Conservation (phyloP, 2,888 invertebrate species). For the Poecilobothrus nobilitatus region DNA sequence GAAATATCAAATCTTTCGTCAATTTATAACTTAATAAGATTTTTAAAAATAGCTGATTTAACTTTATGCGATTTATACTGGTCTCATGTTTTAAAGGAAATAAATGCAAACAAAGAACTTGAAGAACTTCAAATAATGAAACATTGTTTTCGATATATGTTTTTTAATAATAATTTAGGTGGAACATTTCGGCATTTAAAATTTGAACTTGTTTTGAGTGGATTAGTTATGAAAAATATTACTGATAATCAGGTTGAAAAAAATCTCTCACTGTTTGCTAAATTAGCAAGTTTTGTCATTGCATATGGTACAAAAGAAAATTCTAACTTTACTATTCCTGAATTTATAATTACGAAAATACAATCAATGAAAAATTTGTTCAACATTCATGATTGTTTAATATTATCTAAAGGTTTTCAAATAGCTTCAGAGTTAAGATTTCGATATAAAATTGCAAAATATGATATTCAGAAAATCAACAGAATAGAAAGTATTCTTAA, state of each 20-base stretch:
- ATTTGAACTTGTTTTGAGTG: conserved; percentile 44
- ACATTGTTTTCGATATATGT: conserved; percentile 48
- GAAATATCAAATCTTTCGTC: conserved; percentile 32
- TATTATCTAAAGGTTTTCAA: conserved; percentile 44
- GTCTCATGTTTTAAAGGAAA: conserved; percentile 38
- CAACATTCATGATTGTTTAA: conserved; percentile 39
- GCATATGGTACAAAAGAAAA: conserved; percentile 42
- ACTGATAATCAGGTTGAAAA: conserved; percentile 35
- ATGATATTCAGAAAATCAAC: conserved; percentile 30
- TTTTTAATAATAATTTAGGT: conserved; percentile 48
- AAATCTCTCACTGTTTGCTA: conserved; percentile 42
- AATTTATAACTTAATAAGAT: conserved; percentile 44
- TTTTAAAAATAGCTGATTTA: conserved; percentile 45
- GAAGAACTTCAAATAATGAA: conserved; percentile 35
- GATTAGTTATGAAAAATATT: conserved; percentile 39
- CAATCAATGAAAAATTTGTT: conserved; percentile 43
- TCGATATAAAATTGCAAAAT: conserved; percentile 23
- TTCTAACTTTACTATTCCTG: conserved; percentile 35
- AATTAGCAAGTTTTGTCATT: conserved; percentile 43
- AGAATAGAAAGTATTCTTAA: conserved; percentile 36
- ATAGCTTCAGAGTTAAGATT: conserved; percentile 37
- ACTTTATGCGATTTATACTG: conserved; percentile 45
- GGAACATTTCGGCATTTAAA: conserved; percentile 46
- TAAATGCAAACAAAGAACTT: conserved; percentile 32
- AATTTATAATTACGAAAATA: conserved; percentile 39